phyloP scores from a whole-genome alignment of 2,888 invertebrate species.

The Zootermopsis nevadensis region DNA sequence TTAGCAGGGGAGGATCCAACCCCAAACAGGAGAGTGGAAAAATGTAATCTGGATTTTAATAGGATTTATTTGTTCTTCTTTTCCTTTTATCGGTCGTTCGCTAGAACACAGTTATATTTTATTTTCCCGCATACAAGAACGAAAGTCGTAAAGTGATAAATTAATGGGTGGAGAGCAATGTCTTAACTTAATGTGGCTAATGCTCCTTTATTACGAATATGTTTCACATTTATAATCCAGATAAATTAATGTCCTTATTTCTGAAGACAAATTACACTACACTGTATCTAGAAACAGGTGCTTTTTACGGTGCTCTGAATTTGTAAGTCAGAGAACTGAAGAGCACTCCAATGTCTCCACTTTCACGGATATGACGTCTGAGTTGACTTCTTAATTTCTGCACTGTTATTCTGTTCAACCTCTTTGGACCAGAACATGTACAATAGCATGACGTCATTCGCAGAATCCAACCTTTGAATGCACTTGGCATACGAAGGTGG shows the following conservation, averaged over 20 bases:
- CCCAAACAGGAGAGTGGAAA: no score
- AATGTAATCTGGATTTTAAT: no score
- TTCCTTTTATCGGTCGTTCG: no score
- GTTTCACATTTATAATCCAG: no score
- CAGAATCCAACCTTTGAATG: slow-evolving; percentile 13
- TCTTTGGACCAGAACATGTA: neutral
- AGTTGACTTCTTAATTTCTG: neutral
- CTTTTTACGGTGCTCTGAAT: neutral
- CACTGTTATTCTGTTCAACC: neutral
- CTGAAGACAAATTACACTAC: neutral
- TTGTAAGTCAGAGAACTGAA: neutral
- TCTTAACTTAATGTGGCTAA: neutral
- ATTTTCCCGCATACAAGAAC: no score
- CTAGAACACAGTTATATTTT: no score
- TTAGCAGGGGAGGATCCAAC: no score
- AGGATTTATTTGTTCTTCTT: no score
- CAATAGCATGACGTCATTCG: neutral
- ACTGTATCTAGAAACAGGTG: neutral
- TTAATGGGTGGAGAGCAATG: neutral
- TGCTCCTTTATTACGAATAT: neutral
- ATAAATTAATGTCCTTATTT: neutral
- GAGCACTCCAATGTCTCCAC: neutral
- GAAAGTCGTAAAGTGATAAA: no score
- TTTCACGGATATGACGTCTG: neutral
- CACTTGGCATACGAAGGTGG: neutral